Evolutionary conservation across 2,888 invertebrate genomes (phyloP).

Genomic region (Schizaphis graminum): DNA sequence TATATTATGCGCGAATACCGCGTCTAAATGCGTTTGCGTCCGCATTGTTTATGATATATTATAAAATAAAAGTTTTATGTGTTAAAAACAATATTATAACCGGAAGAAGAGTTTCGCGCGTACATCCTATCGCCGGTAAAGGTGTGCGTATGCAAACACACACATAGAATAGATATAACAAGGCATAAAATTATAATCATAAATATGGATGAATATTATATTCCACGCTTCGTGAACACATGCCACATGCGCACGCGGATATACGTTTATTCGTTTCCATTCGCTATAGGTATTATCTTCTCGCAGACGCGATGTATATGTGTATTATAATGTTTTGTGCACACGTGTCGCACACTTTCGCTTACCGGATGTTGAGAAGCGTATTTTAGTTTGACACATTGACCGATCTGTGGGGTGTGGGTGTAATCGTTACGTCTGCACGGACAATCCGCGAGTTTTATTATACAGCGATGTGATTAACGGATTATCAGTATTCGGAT

Average conservation of each 20-base stretch:
- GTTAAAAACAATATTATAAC: neutral
- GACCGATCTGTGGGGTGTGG: neutral
- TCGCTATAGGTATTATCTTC: neutral
- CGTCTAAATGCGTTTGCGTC: neutral
- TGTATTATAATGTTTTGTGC: neutral
- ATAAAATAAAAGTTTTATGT: neutral
- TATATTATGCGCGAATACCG: neutral
- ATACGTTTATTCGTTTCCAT: neutral
- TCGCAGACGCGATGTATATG: neutral
- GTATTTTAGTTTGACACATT: neutral
- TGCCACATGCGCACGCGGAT: conserved; percentile 8
- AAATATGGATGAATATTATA: conserved; percentile 15
- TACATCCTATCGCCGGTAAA: neutral
- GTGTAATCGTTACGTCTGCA: neutral
- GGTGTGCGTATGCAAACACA: neutral
- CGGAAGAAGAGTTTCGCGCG: conserved; percentile 1
- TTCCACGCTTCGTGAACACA: conserved; percentile 4
- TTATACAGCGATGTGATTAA: neutral
- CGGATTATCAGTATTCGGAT: neutral
- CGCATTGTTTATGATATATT: conserved; percentile 3
- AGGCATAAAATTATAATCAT: neutral
- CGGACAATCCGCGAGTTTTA: neutral
- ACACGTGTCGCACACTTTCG: neutral
- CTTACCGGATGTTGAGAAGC: neutral
- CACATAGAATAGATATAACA: neutral